phyloP scores from a whole-genome alignment of 2,888 invertebrate species.

The Lagria hirta region DNA sequence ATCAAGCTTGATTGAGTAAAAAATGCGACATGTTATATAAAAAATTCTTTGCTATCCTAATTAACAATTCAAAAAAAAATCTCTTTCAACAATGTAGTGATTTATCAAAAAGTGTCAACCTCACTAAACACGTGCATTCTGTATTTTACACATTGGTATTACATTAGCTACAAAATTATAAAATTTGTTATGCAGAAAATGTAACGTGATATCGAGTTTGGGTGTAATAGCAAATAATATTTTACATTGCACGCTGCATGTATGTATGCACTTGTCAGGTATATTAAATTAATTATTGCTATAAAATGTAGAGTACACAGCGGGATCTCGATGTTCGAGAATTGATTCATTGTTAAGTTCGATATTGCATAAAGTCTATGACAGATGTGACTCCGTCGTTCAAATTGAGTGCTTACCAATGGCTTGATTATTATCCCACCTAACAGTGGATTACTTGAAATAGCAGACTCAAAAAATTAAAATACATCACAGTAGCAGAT shows the following conservation, averaged over 20 bases:
- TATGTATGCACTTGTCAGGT: slow-evolving; percentile 32
- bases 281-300: slow-evolving; percentile 35
- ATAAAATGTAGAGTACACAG: slow-evolving; percentile 40
- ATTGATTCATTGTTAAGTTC: slow-evolving; percentile 42
- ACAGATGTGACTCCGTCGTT: slow-evolving; percentile 41
- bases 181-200: slow-evolving; percentile 18
- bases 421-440: too few species aligned
- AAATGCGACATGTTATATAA: too few species aligned
- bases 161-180: slow-evolving; percentile 11
- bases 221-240: slow-evolving; percentile 29
- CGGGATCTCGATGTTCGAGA: slow-evolving; percentile 26
- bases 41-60: too few species aligned
- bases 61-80: too few species aligned
- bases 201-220: slow-evolving; percentile 15
- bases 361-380: slow-evolving; percentile 40
- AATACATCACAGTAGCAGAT: too few species aligned
- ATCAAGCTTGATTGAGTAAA: too few species aligned
- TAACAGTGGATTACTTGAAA: too few species aligned
- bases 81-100: too few species aligned
- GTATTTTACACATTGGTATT: too few species aligned
- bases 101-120: too few species aligned
- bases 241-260: slow-evolving; percentile 28
- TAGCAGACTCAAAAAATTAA: too few species aligned
- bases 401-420: slow-evolving; percentile 35
- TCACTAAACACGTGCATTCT: too few species aligned